Evolutionary conservation across 1,140 invertebrate genomes (phyloP), one percentile per base, ranked within the genome.

Genomic region (Caerostris darwini): DNA sequence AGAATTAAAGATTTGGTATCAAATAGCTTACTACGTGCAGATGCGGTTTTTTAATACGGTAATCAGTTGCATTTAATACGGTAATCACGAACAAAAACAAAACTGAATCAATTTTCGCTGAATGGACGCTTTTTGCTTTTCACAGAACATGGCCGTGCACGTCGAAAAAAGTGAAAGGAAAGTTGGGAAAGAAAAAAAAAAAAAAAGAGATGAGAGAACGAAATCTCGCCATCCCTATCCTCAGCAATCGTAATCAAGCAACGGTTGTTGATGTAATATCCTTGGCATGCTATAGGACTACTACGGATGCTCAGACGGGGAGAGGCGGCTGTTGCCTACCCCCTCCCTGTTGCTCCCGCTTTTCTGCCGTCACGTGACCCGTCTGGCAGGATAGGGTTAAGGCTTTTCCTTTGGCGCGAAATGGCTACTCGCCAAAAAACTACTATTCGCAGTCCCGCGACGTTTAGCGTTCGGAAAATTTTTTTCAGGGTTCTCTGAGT

Each of bases 361-460:
- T 92, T 81, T 57, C 57, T 81, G 19, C 89, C n/a, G 83, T 94
- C 92, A 94, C 92, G 92, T 94, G 92, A 94, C 92, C 61, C 64
- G 92, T 94, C 92, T 94, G 92, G 92, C 92, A 94, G 92, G 92
- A 94, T 94, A 94, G 92, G 92, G 92, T 94, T 94, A 82, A 94
- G 92, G 67, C 92, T 89, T 94, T 89, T 94, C 85, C 92, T 94
- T 94, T 94, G 92, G 92, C 92, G 92, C 92, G 92, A 88, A 94
- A 94, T 94, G 92, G 92, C 85, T 53, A 17, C 71, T 94, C 92
- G 92, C 92, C 92, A 94, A 89, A 94, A 94, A 94, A 94, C 83
- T 58, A 89, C 86, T 88, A 64, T 89, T 94, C 86, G 85, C 67
- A 82, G 92, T 81, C 59, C 57, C 53, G 58, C 58, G 82, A n/a